These are phyloP conservation scores for Syngnathus rostellatus DNA, from an alignment of 2,797 vertebrate species.

Conservation along the genomic window DNA sequence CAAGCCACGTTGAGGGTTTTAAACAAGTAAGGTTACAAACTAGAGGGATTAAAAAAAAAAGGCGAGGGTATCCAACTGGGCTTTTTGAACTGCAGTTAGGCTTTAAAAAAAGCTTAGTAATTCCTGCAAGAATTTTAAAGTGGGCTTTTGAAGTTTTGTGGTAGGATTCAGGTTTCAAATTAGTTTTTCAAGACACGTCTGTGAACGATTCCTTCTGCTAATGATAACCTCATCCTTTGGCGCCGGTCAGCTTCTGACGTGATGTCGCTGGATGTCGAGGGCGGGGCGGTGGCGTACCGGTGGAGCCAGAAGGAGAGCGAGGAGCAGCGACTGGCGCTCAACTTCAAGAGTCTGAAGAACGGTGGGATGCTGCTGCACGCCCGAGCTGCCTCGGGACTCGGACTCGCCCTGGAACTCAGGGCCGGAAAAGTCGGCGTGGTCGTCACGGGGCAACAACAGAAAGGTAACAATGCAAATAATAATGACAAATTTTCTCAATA, in stretches of 20 bases:
- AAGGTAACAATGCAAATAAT: conserved; percentile 74
- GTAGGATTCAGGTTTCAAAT: neutral
- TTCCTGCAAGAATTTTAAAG: neutral
- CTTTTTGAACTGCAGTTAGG: neutral
- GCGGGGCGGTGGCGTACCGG: conserved; percentile 76
- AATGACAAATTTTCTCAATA: neutral
- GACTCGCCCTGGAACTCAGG: conserved; percentile 77
- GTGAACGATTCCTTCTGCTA: neutral
- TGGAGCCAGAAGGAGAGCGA: conserved; percentile 48
- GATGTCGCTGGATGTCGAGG: conserved; percentile 73
- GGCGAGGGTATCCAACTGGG: neutral
- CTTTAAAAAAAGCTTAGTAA: neutral
- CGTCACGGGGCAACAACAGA: conserved; percentile 17
- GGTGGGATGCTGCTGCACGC: conserved; percentile 78
- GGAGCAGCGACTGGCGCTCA: conserved; percentile 72
- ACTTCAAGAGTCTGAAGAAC: conserved; percentile 86
- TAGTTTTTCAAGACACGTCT: neutral
- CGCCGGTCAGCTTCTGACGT: conserved; percentile 77
- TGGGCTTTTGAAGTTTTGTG: too few species aligned
- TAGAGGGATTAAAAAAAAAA: neutral
- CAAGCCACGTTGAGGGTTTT: neutral
- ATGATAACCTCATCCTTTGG: neutral
- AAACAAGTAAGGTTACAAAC: neutral
- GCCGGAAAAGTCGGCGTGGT: conserved; percentile 69
- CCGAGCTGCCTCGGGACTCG: conserved; percentile 66